phyloP scores from a whole-genome alignment of 2,797 vertebrate species.

The Podarcis siculus region DNA sequence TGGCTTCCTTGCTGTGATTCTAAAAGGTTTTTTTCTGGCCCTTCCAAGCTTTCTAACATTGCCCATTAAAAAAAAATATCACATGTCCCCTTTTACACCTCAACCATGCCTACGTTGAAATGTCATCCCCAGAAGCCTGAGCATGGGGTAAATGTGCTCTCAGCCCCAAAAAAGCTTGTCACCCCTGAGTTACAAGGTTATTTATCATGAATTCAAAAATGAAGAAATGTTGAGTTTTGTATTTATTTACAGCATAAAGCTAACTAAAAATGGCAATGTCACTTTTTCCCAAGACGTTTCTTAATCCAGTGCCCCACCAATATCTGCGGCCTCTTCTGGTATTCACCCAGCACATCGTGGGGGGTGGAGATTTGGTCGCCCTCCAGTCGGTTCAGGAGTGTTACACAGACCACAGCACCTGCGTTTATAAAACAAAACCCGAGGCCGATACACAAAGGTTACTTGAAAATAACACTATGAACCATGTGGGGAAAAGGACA shows the following conservation, averaged over 20 bases:
- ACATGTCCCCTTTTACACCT: too few relatives aligned
- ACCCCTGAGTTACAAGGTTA: conserved; percentile 9
- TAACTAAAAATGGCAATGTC: not conserved
- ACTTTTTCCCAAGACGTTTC: conserved; percentile 75
- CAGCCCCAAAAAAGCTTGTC: too few relatives aligned
- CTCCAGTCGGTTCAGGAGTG: conserved; percentile 89
- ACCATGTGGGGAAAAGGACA: conserved; percentile 13
- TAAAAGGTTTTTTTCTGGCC: too few relatives aligned
- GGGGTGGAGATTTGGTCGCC: conserved; percentile 90
- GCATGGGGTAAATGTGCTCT: too few relatives aligned
- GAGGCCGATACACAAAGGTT: too few relatives aligned
- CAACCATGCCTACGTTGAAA: too few relatives aligned
- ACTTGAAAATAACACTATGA: too few relatives aligned
- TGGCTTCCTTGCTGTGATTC: too few relatives aligned
- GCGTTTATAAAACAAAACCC: conserved; percentile 4
- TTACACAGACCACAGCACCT: conserved; percentile 95
- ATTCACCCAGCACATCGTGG: conserved; percentile 84
- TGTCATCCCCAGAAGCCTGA: too few relatives aligned
- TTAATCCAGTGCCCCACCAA: conserved; percentile 90
- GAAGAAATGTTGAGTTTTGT: not conserved
- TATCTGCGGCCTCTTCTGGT: conserved; percentile 87
- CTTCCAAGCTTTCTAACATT: too few relatives aligned
- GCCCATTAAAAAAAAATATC: too few relatives aligned
- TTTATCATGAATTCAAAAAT: not conserved
- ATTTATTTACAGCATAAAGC: not conserved